Base-by-base conservation (phyloP, 2,797 vertebrate genomes). In the Coracias cyanogaster region DNA sequence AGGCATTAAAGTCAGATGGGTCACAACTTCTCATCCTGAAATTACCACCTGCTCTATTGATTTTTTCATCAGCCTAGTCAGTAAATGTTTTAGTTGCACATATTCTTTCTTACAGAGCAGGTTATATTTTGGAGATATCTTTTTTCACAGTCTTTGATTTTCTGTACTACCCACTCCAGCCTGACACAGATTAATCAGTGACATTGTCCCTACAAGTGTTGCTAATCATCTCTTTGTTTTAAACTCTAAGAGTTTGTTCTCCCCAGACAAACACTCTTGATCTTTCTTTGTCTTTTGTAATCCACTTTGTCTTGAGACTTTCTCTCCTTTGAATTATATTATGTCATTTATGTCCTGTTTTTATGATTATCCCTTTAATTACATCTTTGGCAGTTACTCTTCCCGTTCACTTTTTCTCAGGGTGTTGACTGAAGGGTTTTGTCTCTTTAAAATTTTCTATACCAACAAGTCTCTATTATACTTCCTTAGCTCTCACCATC, bases 111-210 rank as follows among this genome's bases (percentile, higher is more conserved):
- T 94, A 66, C 3, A 48, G 43, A 14, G 15, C 17, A 21, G 6
- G 8, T 70, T 70, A 72, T 21, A 21, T 73, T 82, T 90, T 69
- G 19, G 46, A 93, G 62, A 70, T 69, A 9, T 41, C 37, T 85
- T 90, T 94, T 93, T 86, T 71, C 66, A 69, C 15, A 20, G 61
- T 28, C 76, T 95, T 93, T 94, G 77, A 81, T 91, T 90, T 95
- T 93, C 70, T 82, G 14, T 58, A 46, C 12, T 57, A 58, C 10
- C 22, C 16, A 51, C 46, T 84, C 20, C 25, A 51, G 61, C 33
- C 41, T 93, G 64, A 94, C 89, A 82, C 52, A 89, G 37, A 72
- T 58, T 79, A 13, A 73, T 76, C 90, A 84, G 33, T 76, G 35
- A 33, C 46, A 28, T 29, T 71, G 12, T 45, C 2, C 6, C 13